Evolutionary conservation across 2,113 vertebrate species (phyloP).

Genomic region (Galemys pyrenaicus): DNA sequence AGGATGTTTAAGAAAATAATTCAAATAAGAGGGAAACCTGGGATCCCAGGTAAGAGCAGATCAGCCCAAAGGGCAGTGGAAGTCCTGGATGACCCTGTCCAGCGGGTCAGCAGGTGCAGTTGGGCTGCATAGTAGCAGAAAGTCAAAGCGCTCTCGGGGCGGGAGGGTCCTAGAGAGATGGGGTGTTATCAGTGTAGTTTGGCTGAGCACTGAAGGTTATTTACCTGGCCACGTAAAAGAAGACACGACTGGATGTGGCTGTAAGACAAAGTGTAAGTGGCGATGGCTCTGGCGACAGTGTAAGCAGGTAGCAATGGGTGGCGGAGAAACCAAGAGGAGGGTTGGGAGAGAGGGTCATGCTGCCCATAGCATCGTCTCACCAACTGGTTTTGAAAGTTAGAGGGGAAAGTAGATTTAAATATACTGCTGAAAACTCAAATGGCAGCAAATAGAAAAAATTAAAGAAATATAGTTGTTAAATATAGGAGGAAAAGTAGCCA

Average conservation of each 20-base stretch:
- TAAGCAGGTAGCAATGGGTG: background rate
- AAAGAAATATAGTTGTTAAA: background rate
- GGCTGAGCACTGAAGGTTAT: background rate
- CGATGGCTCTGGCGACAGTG: background rate
- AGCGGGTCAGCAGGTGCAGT: background rate
- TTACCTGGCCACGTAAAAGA: background rate
- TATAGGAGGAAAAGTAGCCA: background rate
- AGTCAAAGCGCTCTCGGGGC: background rate
- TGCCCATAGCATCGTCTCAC: background rate
- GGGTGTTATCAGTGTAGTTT: background rate
- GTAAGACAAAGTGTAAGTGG: background rate
- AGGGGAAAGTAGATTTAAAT: background rate
- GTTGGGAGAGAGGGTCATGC: background rate
- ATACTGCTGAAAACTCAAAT: background rate
- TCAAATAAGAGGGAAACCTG: background rate
- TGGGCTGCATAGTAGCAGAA: accelerated
- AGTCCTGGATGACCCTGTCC: background rate
- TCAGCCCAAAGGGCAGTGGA: background rate
- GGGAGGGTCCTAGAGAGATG: background rate
- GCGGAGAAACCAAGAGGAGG: background rate
- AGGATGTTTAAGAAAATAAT: slow-evolving; percentile 2
- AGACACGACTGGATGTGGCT: background rate
- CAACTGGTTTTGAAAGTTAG: background rate
- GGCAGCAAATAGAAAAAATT: background rate
- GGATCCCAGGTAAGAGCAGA: background rate